phyloP scores from a whole-genome alignment of 1,140 invertebrate genomes.

The Neuroterus valhalla region DNA sequence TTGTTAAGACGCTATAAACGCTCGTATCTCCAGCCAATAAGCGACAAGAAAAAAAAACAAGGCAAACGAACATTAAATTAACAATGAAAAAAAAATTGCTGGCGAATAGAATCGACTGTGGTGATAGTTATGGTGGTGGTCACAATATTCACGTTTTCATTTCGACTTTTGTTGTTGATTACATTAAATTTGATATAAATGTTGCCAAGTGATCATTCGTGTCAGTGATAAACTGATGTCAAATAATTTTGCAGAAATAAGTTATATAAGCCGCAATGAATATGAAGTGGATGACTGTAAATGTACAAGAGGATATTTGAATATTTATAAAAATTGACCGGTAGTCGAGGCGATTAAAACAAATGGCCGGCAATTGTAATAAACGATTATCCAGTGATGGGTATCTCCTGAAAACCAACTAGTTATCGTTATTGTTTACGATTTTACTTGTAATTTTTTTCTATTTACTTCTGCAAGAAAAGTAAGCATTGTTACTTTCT shows the following conservation, averaged over 20 bases:
- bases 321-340: no score
- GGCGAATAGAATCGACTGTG: constrained; percentile 42
- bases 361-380: no score
- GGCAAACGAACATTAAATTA: constrained; percentile 36
- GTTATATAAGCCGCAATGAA: neutral
- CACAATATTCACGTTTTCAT: constrained; percentile 43
- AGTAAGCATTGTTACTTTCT: no score
- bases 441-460: no score
- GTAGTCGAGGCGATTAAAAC: no score
- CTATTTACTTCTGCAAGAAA: no score
- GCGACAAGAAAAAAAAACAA: constrained; percentile 33
- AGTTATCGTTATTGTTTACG: no score
- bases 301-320: neutral
- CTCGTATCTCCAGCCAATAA: constrained; percentile 40
- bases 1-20: neutral
- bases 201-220: neutral
- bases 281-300: constrained; percentile 15
- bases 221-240: neutral
- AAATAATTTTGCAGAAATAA: neutral
- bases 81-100: neutral
- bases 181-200: neutral
- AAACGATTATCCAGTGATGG: no score
- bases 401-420: no score
- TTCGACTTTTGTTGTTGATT: neutral
- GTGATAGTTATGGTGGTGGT: constrained; percentile 60